Conservation (phyloP, 2,888 invertebrate species). For the Dysmachus trigonus region DNA sequence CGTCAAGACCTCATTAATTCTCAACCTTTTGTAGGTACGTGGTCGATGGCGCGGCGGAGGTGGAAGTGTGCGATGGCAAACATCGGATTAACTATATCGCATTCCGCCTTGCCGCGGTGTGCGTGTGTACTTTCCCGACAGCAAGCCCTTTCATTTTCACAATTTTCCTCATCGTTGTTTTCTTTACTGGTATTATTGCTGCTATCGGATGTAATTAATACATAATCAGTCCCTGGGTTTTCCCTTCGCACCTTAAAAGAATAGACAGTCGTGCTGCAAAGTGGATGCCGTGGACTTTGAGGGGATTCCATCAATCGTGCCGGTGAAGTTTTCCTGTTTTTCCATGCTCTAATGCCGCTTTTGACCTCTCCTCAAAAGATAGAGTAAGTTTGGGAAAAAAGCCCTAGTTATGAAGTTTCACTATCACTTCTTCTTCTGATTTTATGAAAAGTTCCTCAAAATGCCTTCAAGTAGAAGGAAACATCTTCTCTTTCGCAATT, state of each 20-base stretch:
- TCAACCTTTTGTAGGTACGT: neutral
- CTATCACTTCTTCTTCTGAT: neutral
- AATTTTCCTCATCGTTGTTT: neutral
- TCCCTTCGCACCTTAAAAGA: neutral
- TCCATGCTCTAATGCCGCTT: neutral
- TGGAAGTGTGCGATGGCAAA: neutral
- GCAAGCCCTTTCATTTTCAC: neutral
- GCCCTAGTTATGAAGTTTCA: neutral
- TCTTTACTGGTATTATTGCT: neutral
- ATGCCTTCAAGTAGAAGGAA: neutral
- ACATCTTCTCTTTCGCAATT: neutral
- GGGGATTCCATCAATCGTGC: neutral
- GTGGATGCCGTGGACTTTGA: neutral
- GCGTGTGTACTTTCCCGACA: neutral
- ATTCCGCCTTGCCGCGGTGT: neutral
- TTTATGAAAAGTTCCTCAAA: neutral
- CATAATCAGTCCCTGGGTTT: neutral
- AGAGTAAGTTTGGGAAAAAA: neutral
- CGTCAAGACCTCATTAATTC: conserved; percentile 12
- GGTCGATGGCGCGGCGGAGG: neutral
- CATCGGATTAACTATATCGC: neutral
- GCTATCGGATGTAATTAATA: conserved; percentile 19
- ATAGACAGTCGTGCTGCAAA: neutral
- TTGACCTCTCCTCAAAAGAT: neutral
- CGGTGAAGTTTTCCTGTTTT: neutral